These are phyloP conservation scores for Germaria angustata DNA, from an alignment of 2,888 invertebrate species.

Conservation along the genomic window DNA sequence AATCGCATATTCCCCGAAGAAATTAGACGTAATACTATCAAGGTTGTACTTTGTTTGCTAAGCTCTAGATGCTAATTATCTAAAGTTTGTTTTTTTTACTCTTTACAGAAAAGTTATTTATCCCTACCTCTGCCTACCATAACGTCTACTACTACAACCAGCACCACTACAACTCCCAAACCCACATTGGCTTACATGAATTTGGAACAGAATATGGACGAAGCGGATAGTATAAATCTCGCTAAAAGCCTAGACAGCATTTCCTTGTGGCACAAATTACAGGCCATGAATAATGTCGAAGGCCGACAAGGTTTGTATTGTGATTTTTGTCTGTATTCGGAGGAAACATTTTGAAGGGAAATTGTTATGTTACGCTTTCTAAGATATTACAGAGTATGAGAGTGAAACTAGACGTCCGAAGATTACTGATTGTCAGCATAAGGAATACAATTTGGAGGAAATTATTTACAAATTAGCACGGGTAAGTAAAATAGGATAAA, in stretches of 20 bases:
- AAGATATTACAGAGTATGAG: slow-evolving; percentile 80
- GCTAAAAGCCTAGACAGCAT: slow-evolving; percentile 75
- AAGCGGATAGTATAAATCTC: slow-evolving; percentile 62
- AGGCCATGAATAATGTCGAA: slow-evolving; percentile 74
- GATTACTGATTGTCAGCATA: slow-evolving; percentile 86
- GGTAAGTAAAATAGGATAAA: slow-evolving; percentile 76
- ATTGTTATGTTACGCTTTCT: neutral
- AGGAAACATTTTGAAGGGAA: neutral
- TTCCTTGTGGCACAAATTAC: slow-evolving; percentile 77
- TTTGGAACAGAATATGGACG: slow-evolving; percentile 67
- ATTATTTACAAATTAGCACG: slow-evolving; percentile 90
- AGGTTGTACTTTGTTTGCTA: slow-evolving; percentile 65
- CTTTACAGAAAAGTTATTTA: slow-evolving; percentile 67
- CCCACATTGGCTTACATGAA: slow-evolving; percentile 70
- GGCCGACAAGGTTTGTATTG: slow-evolving; percentile 63
- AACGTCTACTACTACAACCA: slow-evolving; percentile 71
- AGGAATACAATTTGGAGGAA: slow-evolving; percentile 87
- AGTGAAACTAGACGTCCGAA: slow-evolving; percentile 83
- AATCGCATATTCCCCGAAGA: slow-evolving; percentile 77
- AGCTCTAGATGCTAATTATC: neutral
- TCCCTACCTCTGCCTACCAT: slow-evolving; percentile 66
- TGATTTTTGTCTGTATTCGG: too few species aligned
- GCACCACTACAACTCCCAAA: slow-evolving; percentile 74
- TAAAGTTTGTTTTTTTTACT: neutral
- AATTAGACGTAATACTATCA: slow-evolving; percentile 76